Evolutionary conservation across 2,113 vertebrate species (phyloP).

Genomic region (Ranitomeya imitator): DNA sequence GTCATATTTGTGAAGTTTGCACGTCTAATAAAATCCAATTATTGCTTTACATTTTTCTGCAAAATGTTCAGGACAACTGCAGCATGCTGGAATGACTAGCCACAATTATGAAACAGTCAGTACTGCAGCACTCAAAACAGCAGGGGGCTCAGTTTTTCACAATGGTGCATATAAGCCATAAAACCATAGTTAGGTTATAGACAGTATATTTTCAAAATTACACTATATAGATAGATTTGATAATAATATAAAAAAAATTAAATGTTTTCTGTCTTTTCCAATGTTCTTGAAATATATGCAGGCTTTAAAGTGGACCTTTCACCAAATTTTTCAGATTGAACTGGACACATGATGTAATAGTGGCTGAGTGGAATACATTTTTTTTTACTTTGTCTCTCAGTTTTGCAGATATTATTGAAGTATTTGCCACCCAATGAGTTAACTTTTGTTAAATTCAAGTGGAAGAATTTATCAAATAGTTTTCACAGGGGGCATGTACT

Average conservation of each 20-base stretch:
- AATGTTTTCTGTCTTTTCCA: not conserved
- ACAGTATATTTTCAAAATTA: slow-evolving; percentile 7
- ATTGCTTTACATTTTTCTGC: slow-evolving; percentile 55
- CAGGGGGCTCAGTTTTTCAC: slow-evolving; percentile 60
- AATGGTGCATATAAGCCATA: not conserved
- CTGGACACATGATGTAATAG: no score
- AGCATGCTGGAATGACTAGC: slow-evolving; percentile 52
- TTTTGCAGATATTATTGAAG: no score
- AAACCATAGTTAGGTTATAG: slow-evolving; percentile 47
- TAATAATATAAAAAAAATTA: not conserved
- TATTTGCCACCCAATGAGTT: no score
- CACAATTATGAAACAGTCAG: slow-evolving; percentile 1
- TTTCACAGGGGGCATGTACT: no score
- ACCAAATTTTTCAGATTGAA: no score
- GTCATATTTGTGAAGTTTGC: slow-evolving; percentile 64
- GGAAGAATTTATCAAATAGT: no score
- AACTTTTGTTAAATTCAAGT: no score
- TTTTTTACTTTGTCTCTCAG: no score
- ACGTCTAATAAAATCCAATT: slow-evolving; percentile 68
- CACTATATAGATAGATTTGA: not conserved
- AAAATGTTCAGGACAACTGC: slow-evolving; percentile 49
- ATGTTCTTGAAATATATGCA: not conserved
- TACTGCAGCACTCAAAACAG: slow-evolving; percentile 54
- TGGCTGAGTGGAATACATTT: no score
- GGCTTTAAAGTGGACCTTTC: no score